These are phyloP conservation scores for Drosophila atripex DNA, from an alignment of 2,888 invertebrate genomes.

Conservation along the genomic window DNA sequence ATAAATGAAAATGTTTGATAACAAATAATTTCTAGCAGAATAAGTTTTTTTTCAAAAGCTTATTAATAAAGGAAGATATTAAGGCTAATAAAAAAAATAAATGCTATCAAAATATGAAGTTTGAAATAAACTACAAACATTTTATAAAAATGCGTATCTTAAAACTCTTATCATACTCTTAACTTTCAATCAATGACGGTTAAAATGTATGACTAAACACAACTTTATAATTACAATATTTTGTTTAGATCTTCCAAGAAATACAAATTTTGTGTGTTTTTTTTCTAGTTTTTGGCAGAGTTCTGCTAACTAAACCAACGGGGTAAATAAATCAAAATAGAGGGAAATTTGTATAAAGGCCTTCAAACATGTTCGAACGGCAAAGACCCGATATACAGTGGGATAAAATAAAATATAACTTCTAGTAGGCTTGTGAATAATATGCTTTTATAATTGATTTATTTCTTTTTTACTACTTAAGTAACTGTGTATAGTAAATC, in stretches of 20 bases:
- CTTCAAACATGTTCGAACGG: slow-evolving; percentile 54
- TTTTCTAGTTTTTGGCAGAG: slow-evolving; percentile 7
- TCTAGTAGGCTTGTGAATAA: neutral
- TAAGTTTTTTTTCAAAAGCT: neutral
- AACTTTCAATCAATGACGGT: neutral
- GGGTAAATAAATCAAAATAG: slow-evolving; percentile 43
- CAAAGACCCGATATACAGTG: neutral
- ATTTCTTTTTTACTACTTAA: too few relatives aligned
- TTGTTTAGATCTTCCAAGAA: slow-evolving; percentile 15
- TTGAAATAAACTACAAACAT: neutral
- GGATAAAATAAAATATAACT: neutral
- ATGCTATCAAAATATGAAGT: neutral
- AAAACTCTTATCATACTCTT: neutral
- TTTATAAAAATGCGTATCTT: neutral
- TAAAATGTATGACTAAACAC: neutral
- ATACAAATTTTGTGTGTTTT: neutral
- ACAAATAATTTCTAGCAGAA: neutral
- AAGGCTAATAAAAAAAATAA: neutral
- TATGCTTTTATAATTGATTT: too few relatives aligned
- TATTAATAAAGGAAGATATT: neutral
- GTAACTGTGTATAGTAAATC: too few relatives aligned
- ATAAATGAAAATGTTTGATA: neutral
- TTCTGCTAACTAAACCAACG: slow-evolving; percentile 20
- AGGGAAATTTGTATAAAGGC: slow-evolving; percentile 32
- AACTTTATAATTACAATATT: neutral